Conservation (phyloP, 2,113 vertebrate genomes). For the Oryzias celebensis region DNA sequence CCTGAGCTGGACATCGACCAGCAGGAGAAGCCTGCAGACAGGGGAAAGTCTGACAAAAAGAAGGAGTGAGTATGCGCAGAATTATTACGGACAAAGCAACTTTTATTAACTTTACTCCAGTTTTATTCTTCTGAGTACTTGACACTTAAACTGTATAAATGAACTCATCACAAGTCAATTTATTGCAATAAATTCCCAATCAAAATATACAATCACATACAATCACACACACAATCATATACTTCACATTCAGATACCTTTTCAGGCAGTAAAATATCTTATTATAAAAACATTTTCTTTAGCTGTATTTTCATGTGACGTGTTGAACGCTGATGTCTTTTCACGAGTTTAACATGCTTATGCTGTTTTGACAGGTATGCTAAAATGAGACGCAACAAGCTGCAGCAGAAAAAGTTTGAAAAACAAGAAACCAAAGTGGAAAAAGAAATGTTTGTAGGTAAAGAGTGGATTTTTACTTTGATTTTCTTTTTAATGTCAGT, state of each 20-base stretch:
- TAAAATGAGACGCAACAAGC: constrained; percentile 72
- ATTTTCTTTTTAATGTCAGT: too few relatives aligned
- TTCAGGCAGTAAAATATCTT: too few relatives aligned
- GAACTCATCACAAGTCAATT: too few relatives aligned
- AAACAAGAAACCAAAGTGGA: constrained; percentile 75
- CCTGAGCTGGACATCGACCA: constrained; percentile 78
- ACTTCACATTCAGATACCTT: too few relatives aligned
- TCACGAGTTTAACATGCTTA: background rate
- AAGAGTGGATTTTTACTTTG: background rate
- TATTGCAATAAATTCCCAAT: too few relatives aligned
- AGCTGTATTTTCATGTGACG: too few relatives aligned
- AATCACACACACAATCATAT: too few relatives aligned
- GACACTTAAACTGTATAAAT: too few relatives aligned
- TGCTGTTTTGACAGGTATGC: constrained; percentile 74
- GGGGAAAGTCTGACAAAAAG: constrained; percentile 82
- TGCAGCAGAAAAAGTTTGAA: constrained; percentile 77
- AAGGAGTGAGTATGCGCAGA: constrained; percentile 80
- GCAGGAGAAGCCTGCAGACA: constrained; percentile 48
- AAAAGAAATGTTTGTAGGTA: constrained; percentile 84
- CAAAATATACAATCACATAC: too few relatives aligned
- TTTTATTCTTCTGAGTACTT: too few relatives aligned
- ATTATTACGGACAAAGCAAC: background rate
- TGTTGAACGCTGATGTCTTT: background rate
- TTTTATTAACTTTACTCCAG: too few relatives aligned
- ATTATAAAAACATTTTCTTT: too few relatives aligned